phyloP scores from a whole-genome alignment of 2,888 invertebrate species.

The Pegoplata infirma region DNA sequence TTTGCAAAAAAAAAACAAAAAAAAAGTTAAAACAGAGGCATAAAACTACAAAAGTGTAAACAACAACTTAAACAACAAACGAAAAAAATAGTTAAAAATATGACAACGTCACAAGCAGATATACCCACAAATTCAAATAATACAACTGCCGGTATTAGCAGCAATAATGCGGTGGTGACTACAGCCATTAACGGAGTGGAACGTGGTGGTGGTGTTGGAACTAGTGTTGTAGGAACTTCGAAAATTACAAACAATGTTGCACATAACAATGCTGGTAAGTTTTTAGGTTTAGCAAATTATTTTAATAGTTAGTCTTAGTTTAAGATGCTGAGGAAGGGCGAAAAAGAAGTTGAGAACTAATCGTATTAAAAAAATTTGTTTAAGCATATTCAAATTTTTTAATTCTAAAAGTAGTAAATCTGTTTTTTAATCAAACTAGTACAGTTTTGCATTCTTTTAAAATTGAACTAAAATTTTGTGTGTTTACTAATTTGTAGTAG shows the following conservation, averaged over 20 bases:
- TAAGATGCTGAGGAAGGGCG: neutral
- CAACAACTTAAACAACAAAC: slow-evolving; percentile 44
- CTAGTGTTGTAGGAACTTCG: slow-evolving; percentile 31
- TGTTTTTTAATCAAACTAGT: no score
- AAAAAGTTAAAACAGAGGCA: neutral
- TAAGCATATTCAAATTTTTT: no score
- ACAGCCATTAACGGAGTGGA: slow-evolving; percentile 55
- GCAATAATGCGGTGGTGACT: slow-evolving; percentile 35
- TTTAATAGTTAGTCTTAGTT: neutral
- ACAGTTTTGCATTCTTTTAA: no score
- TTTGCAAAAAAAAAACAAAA: slow-evolving; percentile 21
- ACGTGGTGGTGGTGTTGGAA: slow-evolving; percentile 38
- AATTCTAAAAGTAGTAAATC: no score
- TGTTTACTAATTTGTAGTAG: no score
- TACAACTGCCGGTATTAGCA: slow-evolving; percentile 40
- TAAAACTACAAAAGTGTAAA: slow-evolving; percentile 36
- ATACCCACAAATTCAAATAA: slow-evolving; percentile 64
- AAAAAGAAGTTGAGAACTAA: no score
- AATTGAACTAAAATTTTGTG: no score
- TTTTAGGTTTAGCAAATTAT: neutral
- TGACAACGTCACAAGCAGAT: slow-evolving; percentile 65
- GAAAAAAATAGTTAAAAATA: slow-evolving; percentile 47
- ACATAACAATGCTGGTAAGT: slow-evolving; percentile 54
- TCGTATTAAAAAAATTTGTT: no score
- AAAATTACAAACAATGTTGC: slow-evolving; percentile 34